A percentile compares a stretch with the other conserved stretches of the same genome.
phyloP scores from a whole-genome alignment of 2,113 vertebrate genomes.

The Pedetes capensis region DNA sequence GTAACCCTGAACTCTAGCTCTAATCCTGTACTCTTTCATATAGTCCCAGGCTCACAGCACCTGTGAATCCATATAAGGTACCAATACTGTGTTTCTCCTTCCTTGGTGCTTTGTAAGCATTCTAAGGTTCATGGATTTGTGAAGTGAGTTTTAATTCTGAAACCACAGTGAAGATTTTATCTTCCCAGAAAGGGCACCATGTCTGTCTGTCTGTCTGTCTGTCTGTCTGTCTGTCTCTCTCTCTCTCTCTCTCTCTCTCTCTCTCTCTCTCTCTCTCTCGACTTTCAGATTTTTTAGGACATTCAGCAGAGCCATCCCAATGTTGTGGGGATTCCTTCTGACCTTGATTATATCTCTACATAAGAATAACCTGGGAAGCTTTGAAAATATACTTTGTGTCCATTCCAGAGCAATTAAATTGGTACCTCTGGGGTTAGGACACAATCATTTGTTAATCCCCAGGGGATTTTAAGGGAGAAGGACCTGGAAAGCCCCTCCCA shows the following conservation, averaged over 20 bases:
- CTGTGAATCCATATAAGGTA: background rate
- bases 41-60: background rate
- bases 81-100: background rate
- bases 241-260: background rate
- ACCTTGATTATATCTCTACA: background rate
- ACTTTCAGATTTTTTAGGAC: background rate
- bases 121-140: background rate
- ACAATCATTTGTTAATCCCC: background rate
- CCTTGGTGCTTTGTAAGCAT: background rate
- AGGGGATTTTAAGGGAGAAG: background rate
- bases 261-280: background rate
- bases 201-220: too few relatives aligned
- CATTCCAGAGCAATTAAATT: background rate
- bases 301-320: background rate
- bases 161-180: background rate
- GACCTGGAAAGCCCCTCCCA: too few relatives aligned
- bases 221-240: too few relatives aligned
- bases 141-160: background rate
- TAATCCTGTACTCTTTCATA: background rate
- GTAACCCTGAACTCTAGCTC: background rate
- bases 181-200: background rate
- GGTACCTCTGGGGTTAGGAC: background rate
- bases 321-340: background rate
- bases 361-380: background rate
- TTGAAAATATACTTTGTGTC: background rate